Evolutionary conservation across 2,797 vertebrate species (phyloP), one percentile per base, ranked within the genome.

Genomic region (Poecile montanus): DNA sequence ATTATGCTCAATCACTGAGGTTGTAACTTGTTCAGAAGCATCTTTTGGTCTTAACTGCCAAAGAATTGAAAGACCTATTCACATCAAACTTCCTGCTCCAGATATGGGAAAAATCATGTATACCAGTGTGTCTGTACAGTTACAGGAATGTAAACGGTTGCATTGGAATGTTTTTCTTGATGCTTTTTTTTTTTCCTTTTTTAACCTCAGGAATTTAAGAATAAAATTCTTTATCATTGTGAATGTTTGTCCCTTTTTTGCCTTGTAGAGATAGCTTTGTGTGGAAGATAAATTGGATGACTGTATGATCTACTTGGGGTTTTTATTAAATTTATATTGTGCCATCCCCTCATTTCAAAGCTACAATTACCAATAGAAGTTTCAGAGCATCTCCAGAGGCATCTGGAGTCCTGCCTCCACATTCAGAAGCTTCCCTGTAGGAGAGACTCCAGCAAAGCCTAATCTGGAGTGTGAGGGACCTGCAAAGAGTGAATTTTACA

Each of bases 121-220:
- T 53, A 58, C 68, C 81, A 23, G 60, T 45, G 16, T 94, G 16
- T 94, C 40, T 88, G 81, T 47, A 81, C 76, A 81, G 92, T 93
- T 90, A 68, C 58, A 68, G 85, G 61, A 76, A 44, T 75, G 40
- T 89, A 91, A 94, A 91, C 9, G 74, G 48, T 68, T 89, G 85
- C 95, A 87, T 60, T 94, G 93, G 94, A 84, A 89, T 93, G 65
- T 85, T 97, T 82, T 97, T 87, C 84, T 68, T 92, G 78, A 96
- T 93, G 92, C 72, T 96, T 93, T 94, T 66, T 67, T 36, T 75
- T 12, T 0, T 4, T 6, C 34, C 16, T 88, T 95, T 96, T 96
- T 95, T 97, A 96, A 96, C 97, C 94, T 98, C 96, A 96, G 96
- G 95, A 97, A 96, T 95, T 95, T 93, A 97, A 97, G 97, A 97